Evolutionary conservation across 2,113 vertebrate species (phyloP).

Genomic region (Mesembrinibis cayennensis): DNA sequence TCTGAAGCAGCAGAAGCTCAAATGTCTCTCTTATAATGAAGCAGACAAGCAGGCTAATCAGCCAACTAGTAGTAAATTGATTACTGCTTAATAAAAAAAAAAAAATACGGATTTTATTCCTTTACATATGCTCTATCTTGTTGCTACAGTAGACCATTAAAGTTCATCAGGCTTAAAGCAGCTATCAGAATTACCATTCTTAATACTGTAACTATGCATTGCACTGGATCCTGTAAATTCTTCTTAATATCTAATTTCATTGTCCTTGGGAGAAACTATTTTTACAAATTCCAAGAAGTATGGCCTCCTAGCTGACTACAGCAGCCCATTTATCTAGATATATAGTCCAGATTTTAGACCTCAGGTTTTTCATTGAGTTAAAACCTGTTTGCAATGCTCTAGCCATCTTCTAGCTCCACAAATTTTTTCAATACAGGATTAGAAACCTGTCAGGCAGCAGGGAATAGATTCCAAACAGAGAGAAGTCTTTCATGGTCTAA

Average conservation of each 20-base stretch:
- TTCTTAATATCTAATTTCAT: background rate
- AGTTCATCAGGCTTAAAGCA: background rate
- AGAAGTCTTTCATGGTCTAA: background rate
- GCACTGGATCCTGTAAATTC: background rate
- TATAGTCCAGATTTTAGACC: background rate
- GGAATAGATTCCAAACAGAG: background rate
- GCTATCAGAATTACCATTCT: background rate
- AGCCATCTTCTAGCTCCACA: background rate
- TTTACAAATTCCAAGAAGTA: background rate
- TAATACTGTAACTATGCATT: background rate
- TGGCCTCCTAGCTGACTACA: background rate
- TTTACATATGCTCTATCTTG: background rate
- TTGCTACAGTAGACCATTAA: background rate
- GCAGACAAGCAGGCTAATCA: background rate
- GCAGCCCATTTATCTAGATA: background rate
- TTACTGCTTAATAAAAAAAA: background rate
- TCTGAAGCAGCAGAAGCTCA: background rate
- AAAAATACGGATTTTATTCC: background rate
- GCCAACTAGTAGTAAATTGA: background rate
- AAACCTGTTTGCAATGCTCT: background rate
- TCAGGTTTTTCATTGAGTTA: background rate
- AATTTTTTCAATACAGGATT: background rate
- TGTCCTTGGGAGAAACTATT: background rate
- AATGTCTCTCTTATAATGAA: background rate
- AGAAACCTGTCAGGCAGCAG: background rate